Conservation (phyloP, 2,888 invertebrate genomes). For the Rhorus exstirpatorius region DNA sequence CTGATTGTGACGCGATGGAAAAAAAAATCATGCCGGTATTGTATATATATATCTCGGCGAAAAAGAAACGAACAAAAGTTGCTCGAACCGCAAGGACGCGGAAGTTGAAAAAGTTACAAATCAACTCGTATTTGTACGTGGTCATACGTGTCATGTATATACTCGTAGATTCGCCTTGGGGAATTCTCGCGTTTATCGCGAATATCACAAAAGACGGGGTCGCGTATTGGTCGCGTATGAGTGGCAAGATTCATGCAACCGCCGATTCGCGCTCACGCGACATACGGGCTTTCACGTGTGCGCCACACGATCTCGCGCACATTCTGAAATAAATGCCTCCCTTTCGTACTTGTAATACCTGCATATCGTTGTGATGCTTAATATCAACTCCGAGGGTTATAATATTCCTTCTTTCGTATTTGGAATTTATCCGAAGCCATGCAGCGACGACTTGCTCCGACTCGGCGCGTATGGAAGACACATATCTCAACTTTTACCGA, state of each 20-base stretch:
- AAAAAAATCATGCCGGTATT: conserved; percentile 31
- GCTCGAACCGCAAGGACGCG: conserved; percentile 57
- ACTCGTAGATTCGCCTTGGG: conserved; percentile 6
- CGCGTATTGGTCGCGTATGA: conserved; percentile 60
- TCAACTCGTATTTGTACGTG: conserved; percentile 17
- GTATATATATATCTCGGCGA: neutral
- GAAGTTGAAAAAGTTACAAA: conserved; percentile 64
- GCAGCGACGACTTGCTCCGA: too few species aligned
- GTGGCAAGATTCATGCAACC: conserved; percentile 46
- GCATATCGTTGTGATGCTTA: neutral
- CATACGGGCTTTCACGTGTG: neutral
- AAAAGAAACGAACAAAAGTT: conserved; percentile 40
- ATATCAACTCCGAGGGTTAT: conserved; percentile 1
- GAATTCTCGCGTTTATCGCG: conserved; percentile 51
- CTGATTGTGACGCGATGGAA: conserved; percentile 41
- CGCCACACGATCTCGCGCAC: conserved; percentile 6
- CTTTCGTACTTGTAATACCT: conserved; percentile 13
- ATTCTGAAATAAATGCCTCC: conserved; percentile 19
- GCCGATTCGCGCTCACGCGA: conserved; percentile 19
- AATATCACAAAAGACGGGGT: conserved; percentile 53
- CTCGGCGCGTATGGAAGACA: too few species aligned
- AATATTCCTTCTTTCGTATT: too few species aligned
- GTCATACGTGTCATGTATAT: neutral
- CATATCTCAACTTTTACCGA: neutral
- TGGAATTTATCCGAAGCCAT: too few species aligned